phyloP scores from a whole-genome alignment of 2,888 invertebrate genomes.

The Oegoconia quadripuncta region DNA sequence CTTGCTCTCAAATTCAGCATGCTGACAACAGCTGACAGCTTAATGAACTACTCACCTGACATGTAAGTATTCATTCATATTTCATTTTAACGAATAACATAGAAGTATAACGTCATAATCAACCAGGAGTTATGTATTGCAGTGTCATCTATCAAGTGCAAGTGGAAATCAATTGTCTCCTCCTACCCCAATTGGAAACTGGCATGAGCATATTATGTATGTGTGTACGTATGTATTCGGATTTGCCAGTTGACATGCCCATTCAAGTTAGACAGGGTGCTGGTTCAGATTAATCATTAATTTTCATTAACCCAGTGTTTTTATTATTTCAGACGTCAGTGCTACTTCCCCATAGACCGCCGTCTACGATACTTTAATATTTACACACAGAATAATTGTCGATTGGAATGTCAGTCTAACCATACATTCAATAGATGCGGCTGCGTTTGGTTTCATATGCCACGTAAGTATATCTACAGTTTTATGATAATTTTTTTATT shows the following conservation, averaged over 20 bases:
- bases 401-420: conserved; percentile 41
- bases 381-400: conserved; percentile 44
- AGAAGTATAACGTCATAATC: too few species aligned
- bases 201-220: too few species aligned
- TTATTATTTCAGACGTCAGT: conserved; percentile 38
- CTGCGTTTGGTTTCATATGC: conserved; percentile 46
- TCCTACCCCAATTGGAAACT: too few species aligned
- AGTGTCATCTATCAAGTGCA: too few species aligned
- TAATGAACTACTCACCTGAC: conserved; percentile 30
- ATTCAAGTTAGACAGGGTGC: too few species aligned
- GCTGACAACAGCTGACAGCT: conserved; percentile 27
- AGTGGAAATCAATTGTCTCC: too few species aligned
- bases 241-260: too few species aligned
- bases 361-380: conserved; percentile 36
- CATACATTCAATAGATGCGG: conserved; percentile 30
- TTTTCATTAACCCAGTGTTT: neutral
- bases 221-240: too few species aligned
- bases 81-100: too few species aligned
- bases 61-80: too few species aligned
- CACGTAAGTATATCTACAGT: conserved; percentile 34
- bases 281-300: neutral
- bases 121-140: too few species aligned
- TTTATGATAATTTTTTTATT: too few species aligned
- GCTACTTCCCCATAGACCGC: conserved; percentile 39
- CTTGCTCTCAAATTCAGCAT: conserved; percentile 37